Evolutionary conservation across 2,113 vertebrate species (phyloP), one percentile per base, ranked within the genome.

Genomic region (Zosterops pallidus): DNA sequence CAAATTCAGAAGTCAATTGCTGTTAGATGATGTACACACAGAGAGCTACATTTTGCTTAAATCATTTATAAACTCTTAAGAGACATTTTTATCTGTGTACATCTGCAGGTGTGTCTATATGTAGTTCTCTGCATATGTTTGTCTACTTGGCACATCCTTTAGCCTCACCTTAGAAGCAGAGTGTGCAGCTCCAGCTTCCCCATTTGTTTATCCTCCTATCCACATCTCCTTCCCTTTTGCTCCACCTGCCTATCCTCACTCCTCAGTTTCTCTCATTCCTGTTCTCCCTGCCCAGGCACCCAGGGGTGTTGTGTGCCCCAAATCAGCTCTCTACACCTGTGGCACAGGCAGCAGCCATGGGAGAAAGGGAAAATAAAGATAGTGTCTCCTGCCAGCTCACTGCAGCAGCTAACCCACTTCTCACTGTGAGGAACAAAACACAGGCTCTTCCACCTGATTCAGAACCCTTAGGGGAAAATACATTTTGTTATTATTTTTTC

Each of bases 361-460:
- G 47, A 55, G 15, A 64, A 84, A 35, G 14, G 24, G 26, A 60
- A 77, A 91, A 89, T 20, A 35, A 78, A 83, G 42, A 49, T 20
- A 28, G 2, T 82, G 17, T 19, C 31, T 77, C 50, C 64, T 67
- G 31, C 44, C 59, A 80, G 68, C 35, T 62, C 1, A 0, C 44
- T 10, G 2, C 47, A 62, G 41, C 68, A 83, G 39, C 63, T 72
- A 64, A 35, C 59, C 23, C 1, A 1, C 39, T 78, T 67, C 65
- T 82, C 7, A 4, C 12, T 0, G 2, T 24, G 9, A 5, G 1
- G 46, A 55, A 14, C 2, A 3, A 82, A 85, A 50, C 33, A 50
- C 60, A 70, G 65, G 14, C n/a, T 85, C 56, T 88, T 39, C 24
- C 2, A 1, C 35, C 33, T 71, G 9, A 2, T 28, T 69, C 55